These are phyloP conservation scores for Clarias fuscus DNA, from an alignment of 2,797 vertebrate species.

Conservation along the genomic window DNA sequence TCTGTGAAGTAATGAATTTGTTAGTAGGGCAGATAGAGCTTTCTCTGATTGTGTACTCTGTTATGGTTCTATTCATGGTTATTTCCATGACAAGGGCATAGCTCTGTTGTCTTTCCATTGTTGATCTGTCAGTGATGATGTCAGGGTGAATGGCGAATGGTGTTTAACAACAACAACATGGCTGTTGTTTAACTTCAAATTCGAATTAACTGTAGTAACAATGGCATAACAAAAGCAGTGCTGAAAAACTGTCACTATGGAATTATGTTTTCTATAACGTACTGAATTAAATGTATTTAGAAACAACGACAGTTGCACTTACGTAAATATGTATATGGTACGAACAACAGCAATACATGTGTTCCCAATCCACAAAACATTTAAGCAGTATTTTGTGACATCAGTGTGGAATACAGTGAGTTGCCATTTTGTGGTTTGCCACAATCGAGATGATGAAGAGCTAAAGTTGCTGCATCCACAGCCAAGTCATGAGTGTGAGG, in stretches of 20 bases:
- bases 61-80: not conserved
- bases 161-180: not conserved
- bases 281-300: not conserved
- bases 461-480: conserved; percentile 5
- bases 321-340: not conserved
- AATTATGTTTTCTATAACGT: not conserved
- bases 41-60: not conserved
- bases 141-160: not conserved
- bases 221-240: not conserved
- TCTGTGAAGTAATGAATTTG: not conserved
- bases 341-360: conserved; percentile 5
- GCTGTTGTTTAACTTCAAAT: not conserved
- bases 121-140: not conserved
- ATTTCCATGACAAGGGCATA: not conserved
- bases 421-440: conserved; percentile 40
- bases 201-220: not conserved
- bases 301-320: not conserved
- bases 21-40: not conserved
- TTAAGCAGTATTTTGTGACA: conserved; percentile 19
- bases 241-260: not conserved
- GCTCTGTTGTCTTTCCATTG: not conserved
- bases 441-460: conserved; percentile 28
- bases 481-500: conserved; percentile 24
- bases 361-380: conserved; percentile 11
- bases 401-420: conserved; percentile 5